phyloP scores from a whole-genome alignment of 2,888 invertebrate genomes.

The Drosophila limbata region DNA sequence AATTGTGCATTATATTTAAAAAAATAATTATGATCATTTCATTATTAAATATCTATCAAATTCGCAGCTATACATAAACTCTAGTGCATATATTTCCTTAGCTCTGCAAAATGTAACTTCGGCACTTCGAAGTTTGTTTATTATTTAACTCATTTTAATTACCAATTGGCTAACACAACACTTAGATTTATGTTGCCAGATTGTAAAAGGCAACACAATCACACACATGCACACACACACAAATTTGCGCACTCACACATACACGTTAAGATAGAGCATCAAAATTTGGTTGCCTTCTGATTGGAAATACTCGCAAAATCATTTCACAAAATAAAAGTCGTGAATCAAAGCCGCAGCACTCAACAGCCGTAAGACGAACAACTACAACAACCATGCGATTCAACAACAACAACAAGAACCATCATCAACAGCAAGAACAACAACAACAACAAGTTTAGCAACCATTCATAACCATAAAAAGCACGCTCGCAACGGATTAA shows the following conservation, averaged over 20 bases:
- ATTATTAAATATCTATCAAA: no score
- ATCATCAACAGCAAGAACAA: conserved; percentile 20
- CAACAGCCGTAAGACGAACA: conserved; percentile 42
- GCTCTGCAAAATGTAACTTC: conserved; percentile 28
- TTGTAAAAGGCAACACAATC: conserved; percentile 32
- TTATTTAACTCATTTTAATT: conserved; percentile 1
- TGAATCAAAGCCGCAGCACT: conserved; percentile 50
- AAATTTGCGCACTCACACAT: conserved; percentile 1
- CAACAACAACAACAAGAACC: conserved; percentile 33
- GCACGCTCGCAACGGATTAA: conserved; percentile 61
- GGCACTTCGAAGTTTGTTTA: background rate
- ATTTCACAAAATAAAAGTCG: conserved; percentile 35
- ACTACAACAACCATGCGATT: conserved; percentile 15
- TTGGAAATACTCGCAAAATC: conserved; percentile 36
- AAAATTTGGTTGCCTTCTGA: conserved; percentile 51
- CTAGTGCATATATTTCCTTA: no score
- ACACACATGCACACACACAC: conserved; percentile 7
- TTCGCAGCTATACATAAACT: no score
- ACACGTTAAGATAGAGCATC: conserved; percentile 29
- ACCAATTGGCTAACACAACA: conserved; percentile 50
- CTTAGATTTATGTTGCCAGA: conserved; percentile 20
- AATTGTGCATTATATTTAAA: no score
- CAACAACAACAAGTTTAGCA: conserved; percentile 37
- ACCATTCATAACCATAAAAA: conserved; percentile 55
- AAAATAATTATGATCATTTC: no score